These are phyloP conservation scores for Aplidium turbinatum DNA, from an alignment of 23 tunicate genomes.

Conservation along the genomic window DNA sequence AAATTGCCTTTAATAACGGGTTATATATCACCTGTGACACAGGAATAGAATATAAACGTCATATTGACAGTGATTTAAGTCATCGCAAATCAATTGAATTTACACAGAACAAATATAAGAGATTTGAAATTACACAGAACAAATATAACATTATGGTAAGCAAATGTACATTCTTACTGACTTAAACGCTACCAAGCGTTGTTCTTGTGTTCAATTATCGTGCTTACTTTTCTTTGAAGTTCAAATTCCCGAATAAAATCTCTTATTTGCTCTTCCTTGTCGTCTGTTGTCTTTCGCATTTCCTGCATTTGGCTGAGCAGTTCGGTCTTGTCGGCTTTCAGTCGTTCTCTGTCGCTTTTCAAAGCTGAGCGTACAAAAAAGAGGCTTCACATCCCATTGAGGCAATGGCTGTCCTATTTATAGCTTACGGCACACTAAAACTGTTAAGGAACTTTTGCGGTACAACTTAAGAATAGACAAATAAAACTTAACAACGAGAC, in stretches of 20 bases:
- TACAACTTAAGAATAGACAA: no score
- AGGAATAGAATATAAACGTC: no score
- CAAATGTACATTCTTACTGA: background rate
- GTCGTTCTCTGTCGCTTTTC: slow-evolving; percentile 48
- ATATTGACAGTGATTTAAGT: no score
- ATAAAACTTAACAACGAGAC: no score
- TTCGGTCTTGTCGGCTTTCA: slow-evolving; percentile 66
- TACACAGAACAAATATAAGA: no score
- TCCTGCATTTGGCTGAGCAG: slow-evolving; percentile 67
- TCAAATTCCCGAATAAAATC: slow-evolving; percentile 79
- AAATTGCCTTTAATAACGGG: no score
- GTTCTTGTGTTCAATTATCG: background rate
- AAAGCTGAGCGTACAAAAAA: slow-evolving; percentile 24
- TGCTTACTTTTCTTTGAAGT: slow-evolving; percentile 59
- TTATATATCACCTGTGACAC: no score
- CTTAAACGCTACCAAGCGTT: background rate
- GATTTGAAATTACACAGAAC: no score
- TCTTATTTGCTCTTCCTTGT: slow-evolving; percentile 87
- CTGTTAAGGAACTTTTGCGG: background rate
- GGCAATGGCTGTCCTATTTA: no score
- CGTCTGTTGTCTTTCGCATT: slow-evolving; percentile 82
- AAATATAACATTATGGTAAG: no score
- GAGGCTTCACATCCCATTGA: no score
- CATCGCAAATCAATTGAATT: no score
- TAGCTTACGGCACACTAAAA: background rate